Percentiles rank a stretch among this genome's conserved stretches.
These are phyloP conservation scores for Cheirogaleus medius DNA, from an alignment of 2,113 vertebrate genomes.

Conservation along the genomic window DNA sequence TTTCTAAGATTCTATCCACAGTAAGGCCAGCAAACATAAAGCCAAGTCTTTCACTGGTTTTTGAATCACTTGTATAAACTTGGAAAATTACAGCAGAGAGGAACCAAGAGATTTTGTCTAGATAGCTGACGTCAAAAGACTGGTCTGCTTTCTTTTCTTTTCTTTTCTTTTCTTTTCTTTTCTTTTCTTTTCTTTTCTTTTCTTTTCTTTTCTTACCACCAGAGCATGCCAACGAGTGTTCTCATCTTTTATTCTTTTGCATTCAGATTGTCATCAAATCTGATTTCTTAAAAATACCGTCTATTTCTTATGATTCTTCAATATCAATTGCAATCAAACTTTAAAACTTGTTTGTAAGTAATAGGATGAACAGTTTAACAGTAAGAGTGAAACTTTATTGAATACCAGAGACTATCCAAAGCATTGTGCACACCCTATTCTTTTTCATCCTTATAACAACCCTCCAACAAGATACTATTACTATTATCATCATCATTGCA, in stretches of 20 bases:
- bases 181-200: too few species aligned
- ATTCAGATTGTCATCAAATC: neutral
- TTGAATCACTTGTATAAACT: conserved; percentile 15
- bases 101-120: neutral
- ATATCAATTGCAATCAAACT: neutral
- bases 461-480: neutral
- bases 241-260: neutral
- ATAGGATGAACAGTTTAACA: neutral
- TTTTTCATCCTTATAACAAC: neutral
- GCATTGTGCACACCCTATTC: fast-evolving
- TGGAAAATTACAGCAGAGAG: conserved; percentile 38
- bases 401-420: neutral
- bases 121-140: neutral
- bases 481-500: too few species aligned
- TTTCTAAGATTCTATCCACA: conserved; percentile 55
- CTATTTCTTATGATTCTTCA: neutral
- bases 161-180: neutral
- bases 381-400: neutral
- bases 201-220: neutral
- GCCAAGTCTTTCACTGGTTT: conserved; percentile 5
- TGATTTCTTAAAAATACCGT: neutral
- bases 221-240: neutral
- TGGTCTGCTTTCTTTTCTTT: neutral
- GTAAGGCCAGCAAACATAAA: conserved; percentile 25
- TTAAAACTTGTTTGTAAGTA: neutral